phyloP scores from a whole-genome alignment of 2,888 invertebrate genomes.

The Ormyrus labotus region DNA sequence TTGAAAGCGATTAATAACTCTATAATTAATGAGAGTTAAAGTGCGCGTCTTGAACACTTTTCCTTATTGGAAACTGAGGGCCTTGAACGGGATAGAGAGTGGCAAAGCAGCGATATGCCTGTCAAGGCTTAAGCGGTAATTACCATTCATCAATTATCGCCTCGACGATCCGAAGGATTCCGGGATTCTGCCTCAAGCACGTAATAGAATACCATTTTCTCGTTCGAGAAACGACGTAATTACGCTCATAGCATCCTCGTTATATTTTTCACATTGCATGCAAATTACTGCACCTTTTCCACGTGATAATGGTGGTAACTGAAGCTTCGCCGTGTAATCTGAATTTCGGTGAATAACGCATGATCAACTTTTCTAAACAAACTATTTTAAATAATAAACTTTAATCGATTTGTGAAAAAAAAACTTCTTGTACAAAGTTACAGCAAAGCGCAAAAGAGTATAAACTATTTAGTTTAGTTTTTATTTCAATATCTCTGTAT shows the following conservation, averaged over 20 bases:
- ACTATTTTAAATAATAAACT: no score
- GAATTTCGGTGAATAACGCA: no score
- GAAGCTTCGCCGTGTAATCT: no score
- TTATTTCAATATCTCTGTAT: no score
- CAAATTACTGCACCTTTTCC: not conserved
- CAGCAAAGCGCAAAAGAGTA: no score
- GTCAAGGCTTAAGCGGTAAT: constrained; percentile 60
- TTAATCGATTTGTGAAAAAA: no score
- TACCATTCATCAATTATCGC: constrained; percentile 61
- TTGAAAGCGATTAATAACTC: constrained; percentile 17
- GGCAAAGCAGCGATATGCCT: constrained; percentile 18
- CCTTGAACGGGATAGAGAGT: constrained; percentile 7
- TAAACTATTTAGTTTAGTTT: no score
- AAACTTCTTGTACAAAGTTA: no score
- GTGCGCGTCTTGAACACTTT: constrained; percentile 7
- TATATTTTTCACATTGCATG: not conserved
- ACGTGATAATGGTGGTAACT: no score
- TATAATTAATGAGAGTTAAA: constrained; percentile 30
- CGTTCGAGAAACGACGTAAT: not conserved
- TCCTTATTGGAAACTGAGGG: constrained; percentile 2
- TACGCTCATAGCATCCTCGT: not conserved
- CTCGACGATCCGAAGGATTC: constrained; percentile 54
- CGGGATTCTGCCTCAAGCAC: constrained; percentile 11
- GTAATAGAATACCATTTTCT: constrained; percentile 21
- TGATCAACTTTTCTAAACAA: no score